phyloP scores from a whole-genome alignment of 2,797 vertebrate species.

The Falco columbarius region DNA sequence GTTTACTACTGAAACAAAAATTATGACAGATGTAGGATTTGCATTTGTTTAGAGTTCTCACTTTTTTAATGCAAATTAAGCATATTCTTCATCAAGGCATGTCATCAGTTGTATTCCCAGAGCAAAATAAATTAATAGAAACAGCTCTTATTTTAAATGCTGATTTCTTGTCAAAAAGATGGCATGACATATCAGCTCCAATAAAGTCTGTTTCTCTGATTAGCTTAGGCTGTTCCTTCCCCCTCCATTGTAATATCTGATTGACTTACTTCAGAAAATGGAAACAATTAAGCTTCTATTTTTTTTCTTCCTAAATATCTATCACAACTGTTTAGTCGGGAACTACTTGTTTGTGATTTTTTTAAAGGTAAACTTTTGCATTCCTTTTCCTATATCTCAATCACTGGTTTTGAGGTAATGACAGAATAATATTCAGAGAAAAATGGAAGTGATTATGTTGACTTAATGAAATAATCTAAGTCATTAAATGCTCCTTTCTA shows the following conservation, averaged over 20 bases:
- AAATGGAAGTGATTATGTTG: not conserved
- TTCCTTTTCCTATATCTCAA: not conserved
- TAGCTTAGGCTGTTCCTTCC: not conserved
- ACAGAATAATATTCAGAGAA: not conserved
- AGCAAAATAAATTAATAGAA: slow-evolving; percentile 18
- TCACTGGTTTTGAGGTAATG: not conserved
- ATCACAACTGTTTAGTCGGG: not conserved
- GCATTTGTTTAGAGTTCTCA: slow-evolving; percentile 6
- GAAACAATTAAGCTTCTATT: not conserved
- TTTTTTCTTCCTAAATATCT: not conserved
- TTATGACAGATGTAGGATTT: not conserved
- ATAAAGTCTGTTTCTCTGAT: not conserved
- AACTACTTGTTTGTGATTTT: not conserved
- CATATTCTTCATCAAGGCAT: not conserved
- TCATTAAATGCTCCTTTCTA: not conserved
- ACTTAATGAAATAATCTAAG: not conserved
- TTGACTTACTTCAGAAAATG: not conserved
- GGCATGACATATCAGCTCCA: not conserved
- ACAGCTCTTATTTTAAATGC: slow-evolving; percentile 34
- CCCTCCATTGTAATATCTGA: not conserved
- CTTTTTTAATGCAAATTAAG: slow-evolving; percentile 43
- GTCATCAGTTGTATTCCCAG: not conserved
- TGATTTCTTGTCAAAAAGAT: slow-evolving; percentile 51
- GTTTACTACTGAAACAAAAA: not conserved
- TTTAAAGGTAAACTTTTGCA: not conserved